phyloP scores from a whole-genome alignment of 1,140 invertebrate genomes.

The Bursaphelenchus mucronatus region DNA sequence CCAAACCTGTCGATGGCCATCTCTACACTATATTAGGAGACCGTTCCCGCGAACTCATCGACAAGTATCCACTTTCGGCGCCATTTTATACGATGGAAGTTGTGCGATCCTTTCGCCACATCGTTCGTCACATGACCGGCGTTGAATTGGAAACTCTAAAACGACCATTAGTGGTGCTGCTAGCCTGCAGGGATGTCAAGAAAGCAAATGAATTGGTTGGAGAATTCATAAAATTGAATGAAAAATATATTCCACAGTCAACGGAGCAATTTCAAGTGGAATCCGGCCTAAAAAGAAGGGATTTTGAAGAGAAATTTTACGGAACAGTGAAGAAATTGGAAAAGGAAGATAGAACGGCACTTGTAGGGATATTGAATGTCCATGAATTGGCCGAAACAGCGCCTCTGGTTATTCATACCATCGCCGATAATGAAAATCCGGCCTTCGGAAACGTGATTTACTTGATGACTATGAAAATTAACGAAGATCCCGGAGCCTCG shows the following conservation, averaged over 20 bases:
- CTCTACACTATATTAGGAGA: too few species aligned
- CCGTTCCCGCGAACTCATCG: too few species aligned
- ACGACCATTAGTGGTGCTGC: too few species aligned
- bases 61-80: too few species aligned
- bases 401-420: slow-evolving; percentile 13
- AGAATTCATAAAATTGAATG: slow-evolving; percentile 1
- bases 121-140: too few species aligned
- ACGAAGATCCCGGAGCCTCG: neutral
- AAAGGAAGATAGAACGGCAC: neutral
- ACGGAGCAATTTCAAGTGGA: neutral
- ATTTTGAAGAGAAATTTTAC: neutral
- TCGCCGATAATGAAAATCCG: slow-evolving; percentile 16
- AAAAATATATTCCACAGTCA: neutral
- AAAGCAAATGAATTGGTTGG: neutral
- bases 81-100: too few species aligned
- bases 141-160: too few species aligned
- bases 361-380: slow-evolving; percentile 10
- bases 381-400: slow-evolving; percentile 7
- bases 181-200: neutral
- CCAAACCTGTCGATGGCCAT: too few species aligned
- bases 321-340: slow-evolving; percentile 6
- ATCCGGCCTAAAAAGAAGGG: neutral
- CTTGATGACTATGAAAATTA: neutral
- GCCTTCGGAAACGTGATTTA: slow-evolving; percentile 11
- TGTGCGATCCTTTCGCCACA: too few species aligned